Base-by-base conservation (phyloP, 2,797 vertebrate species). In the Siniperca obscura region DNA sequence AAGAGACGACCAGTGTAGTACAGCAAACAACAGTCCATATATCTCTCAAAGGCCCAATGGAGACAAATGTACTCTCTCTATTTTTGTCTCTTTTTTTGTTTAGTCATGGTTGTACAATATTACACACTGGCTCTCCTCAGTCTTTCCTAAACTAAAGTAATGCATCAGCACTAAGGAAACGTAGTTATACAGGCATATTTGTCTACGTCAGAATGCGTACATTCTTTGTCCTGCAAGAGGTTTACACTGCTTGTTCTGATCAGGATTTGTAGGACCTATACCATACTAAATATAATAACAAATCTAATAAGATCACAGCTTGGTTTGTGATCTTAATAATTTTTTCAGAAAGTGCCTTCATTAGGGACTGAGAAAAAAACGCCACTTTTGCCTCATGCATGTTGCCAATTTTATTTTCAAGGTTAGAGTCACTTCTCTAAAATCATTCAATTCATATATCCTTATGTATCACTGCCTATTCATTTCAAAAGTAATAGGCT, bases 31-130 rank as follows among this genome's bases (percentile, higher is more conserved):
- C 76, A 70, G 74, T 70, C 55, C 55, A 50, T 85, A 75, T 25
- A 78, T 87, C 78, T 86, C 68, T 79, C 46, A 40, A 57, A 76
- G 50, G 30, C 64, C 56, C 76, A 80, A 85, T 82, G 53, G 84
- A 88, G 77, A 87, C 66, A 88, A 75, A 86, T 69, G 19, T 60
- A 70, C 71, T 75, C 42, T 57, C 25, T 80, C 65, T 84, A 16
- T 81, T 73, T 80, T 53, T 56, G 46, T 84, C 44, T 60, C 65
- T 75, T 9, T 52, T 55, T 56, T 70, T 61, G 42, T 81, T 74
- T 27, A 72, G 62, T 68, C 25, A 2, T 56, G 10, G 61, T 76
- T 81, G 60, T 70, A 50, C 40, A 73, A 74, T 76, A 46, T 70
- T 57, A n/a, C 7, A 50, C 34, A 40, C 30, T 36, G 19, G n/a